Evolutionary conservation across 35 echinoderm and acorn worm genomes (phyloP).

Genomic region (Holothuria glaberrima): DNA sequence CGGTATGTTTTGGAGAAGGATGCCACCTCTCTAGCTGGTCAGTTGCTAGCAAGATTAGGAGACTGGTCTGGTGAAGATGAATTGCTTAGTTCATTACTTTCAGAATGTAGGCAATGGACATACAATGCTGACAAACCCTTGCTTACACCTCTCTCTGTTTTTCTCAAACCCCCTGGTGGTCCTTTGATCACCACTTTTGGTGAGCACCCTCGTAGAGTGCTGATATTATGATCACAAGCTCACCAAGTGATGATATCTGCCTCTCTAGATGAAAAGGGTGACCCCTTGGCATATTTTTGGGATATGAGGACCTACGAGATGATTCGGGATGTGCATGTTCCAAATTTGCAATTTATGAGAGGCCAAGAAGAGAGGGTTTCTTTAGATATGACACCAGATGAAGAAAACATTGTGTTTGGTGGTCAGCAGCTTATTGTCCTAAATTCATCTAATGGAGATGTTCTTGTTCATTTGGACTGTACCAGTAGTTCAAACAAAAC

Average conservation of each 20-base stretch:
- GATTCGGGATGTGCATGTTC: conserved; percentile 36
- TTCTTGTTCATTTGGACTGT: conserved; percentile 45
- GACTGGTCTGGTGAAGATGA: conserved; percentile 37
- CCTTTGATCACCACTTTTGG: conserved; percentile 74
- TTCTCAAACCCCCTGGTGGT: conserved; percentile 85
- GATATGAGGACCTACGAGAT: conserved; percentile 66
- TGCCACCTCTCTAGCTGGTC: conserved; percentile 74
- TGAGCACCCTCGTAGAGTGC: conserved; percentile 68
- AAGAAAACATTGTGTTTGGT: conserved; percentile 40
- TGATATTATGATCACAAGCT: conserved; percentile 40
- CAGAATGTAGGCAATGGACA: conserved; percentile 60
- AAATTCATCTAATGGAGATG: conserved; percentile 63
- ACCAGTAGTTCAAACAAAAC: background rate
- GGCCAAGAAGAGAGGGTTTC: conserved; percentile 1
- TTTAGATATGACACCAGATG: too few relatives aligned
- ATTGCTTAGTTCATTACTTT: conserved; percentile 49
- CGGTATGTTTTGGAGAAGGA: conserved; percentile 72
- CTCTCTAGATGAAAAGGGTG: conserved; percentile 52
- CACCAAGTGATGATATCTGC: conserved; percentile 59
- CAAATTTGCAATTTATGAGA: background rate
- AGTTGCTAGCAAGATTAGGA: conserved; percentile 70
- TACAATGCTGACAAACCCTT: conserved; percentile 39
- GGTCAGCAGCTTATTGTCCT: conserved; percentile 50
- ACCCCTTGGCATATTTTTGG: conserved; percentile 79
- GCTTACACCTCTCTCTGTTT: conserved; percentile 63